Evolutionary conservation across 2,113 vertebrate genomes (phyloP), one percentile per base, ranked within the genome.

Genomic region (Ptyas mucosa): DNA sequence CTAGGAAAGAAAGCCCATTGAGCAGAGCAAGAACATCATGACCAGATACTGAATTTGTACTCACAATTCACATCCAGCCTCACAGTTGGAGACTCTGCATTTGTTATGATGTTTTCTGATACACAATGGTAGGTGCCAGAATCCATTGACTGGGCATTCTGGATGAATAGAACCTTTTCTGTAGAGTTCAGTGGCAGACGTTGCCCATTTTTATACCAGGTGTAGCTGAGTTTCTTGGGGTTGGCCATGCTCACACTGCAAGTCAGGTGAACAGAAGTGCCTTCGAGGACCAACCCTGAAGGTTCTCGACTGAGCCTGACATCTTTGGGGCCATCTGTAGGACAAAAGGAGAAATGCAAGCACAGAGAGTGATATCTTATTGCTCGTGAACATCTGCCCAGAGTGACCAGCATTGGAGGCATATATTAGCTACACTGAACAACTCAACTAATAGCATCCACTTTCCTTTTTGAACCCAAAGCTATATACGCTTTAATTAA

Each of bases 11-110:
- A 75, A 75, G n/a, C 49, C 51, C 29, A 29, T 52, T 26, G 21
- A 51, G 1, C n/a, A 81, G 9, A 91, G 34, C 34, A 57, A 85
- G 54, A 18, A 24, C 26, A 55, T 85, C 12, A 43, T 24, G 14
- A 69, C 69, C 85, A 1, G 8, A 51, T 26, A 1, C 7, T 4
- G n/a, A 39, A 46, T 21, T n/a, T 69, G 55, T 92, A 92, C 92
- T 92, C 53, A 92, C 92, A 92, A 20, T 15, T 39, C 11, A 92
- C 88, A 24, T 58, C 4, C 87, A 92, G 88, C 11, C 0, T 20
- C 14, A 58, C 1, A 23, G 10, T 0, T 21, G 20, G n/a, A 20
- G 64, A 85, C 1, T 0, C 0, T 8, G 26, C 43, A 23, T 4
- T 49, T 1, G 26, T 69, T 46, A 92, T 54, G 15, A 1, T 57